Base-by-base conservation (phyloP, 2,113 vertebrate species). In the Suncus etruscus region DNA sequence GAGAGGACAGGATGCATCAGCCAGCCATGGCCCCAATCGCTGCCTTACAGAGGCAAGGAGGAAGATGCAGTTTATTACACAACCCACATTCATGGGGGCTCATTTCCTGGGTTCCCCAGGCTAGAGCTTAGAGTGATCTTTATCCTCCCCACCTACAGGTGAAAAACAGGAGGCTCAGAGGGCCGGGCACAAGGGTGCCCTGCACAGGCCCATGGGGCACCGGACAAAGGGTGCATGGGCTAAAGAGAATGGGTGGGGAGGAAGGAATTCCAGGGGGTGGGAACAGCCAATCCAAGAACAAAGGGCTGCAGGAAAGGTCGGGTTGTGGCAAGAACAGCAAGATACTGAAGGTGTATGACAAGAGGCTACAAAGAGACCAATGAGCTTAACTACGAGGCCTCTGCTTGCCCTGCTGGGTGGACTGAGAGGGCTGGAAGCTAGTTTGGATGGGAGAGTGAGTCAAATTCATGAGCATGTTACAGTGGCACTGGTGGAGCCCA, bases 181-280 rank as follows among this genome's bases (percentile, higher is more conserved):
- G 82, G 25, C 58, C 0, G 7, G 75, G 32, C 22, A 8, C 1
- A 18, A 39, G 20, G 68, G 15, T 16, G 6, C 4, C 68, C 16
- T 1, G 68, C 11, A 18, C 0, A 1, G 9, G 1, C 27, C 48
- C 0, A 11, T 5, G 20, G 1, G 61, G 61, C 29, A 48, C 31
- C 1, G 0, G 1, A 6, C 0, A 11, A 47, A 48, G 22, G 31
- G 25, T 50, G 45, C 72, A 12, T 4, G 27, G 31, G 8, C 70
- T 45, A 27, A 8, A 54, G 72, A 63, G 63, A 45, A 24, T 0
- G 27, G 51, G 80, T 25, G n/a, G 58, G 8, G 24, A 29, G 63
- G 69, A 86, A 79, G 77, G 39, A 66, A 16, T 7, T 22, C 25
- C 39, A 58, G 74, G 70, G 7, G 1, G 31, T 22, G 32, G 45